Percentiles rank a stretch among this genome's conserved stretches.
Evolutionary conservation across 2,888 invertebrate genomes (phyloP).

Genomic region (Hoplodrina ambigua): DNA sequence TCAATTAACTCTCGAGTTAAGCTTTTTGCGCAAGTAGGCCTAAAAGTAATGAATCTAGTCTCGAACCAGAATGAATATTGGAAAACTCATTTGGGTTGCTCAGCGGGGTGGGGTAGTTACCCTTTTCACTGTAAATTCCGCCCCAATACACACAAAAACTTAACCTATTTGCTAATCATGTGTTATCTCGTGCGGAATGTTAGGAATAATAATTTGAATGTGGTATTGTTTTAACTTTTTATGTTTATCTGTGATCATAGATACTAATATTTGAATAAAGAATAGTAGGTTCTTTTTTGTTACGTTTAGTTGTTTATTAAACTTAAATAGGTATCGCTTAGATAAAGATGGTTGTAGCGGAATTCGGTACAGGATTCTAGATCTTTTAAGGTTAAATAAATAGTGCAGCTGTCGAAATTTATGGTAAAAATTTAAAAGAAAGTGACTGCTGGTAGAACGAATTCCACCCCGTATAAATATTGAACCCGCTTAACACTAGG

Average conservation of each 20-base stretch:
- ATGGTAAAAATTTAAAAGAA: too few relatives aligned
- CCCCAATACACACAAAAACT: slow-evolving; percentile 52
- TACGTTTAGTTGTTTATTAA: background rate
- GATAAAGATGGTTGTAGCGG: too few relatives aligned
- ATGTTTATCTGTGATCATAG: background rate
- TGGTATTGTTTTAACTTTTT: slow-evolving; percentile 29
- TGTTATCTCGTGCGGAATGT: slow-evolving; percentile 34
- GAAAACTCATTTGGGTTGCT: slow-evolving; percentile 39
- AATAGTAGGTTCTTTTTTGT: background rate
- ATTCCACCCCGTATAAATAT: too few relatives aligned
- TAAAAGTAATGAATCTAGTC: slow-evolving; percentile 52
- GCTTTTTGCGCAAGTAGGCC: background rate
- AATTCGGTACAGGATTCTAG: too few relatives aligned
- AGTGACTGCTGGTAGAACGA: too few relatives aligned
- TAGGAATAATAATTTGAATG: slow-evolving; percentile 21
- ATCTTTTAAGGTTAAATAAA: too few relatives aligned
- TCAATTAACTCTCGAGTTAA: background rate
- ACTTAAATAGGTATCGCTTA: too few relatives aligned
- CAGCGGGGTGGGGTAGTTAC: slow-evolving; percentile 19
- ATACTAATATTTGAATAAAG: background rate
- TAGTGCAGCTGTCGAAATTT: too few relatives aligned
- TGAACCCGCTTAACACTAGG: too few relatives aligned
- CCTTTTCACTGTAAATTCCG: slow-evolving; percentile 40
- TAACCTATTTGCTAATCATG: slow-evolving; percentile 39
- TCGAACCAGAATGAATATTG: slow-evolving; percentile 51